A percentile compares a stretch with the other conserved stretches of the same genome.
Conservation (phyloP, 2,797 vertebrate species). For the Acanthurus leucopareius region DNA sequence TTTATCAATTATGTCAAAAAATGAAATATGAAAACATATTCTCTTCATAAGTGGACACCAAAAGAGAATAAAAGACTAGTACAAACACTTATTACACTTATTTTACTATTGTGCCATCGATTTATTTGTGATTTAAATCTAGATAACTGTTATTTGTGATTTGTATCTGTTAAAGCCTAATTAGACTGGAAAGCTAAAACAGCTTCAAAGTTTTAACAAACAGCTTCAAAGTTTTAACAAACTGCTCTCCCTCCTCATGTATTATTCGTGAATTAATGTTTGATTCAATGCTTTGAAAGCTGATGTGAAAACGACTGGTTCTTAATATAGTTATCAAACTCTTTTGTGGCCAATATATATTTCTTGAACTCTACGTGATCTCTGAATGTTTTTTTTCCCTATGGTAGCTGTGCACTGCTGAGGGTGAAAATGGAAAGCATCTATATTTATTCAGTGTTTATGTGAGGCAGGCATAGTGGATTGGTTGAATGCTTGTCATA, state of each 20-base stretch:
- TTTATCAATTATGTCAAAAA: neutral
- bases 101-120: too few relatives aligned
- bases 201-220: too few relatives aligned
- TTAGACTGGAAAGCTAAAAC: too few relatives aligned
- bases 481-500: conserved; percentile 75
- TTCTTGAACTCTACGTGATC: conserved; percentile 44
- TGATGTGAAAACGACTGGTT: too few relatives aligned
- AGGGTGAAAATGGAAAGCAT: conserved; percentile 74
- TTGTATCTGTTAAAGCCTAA: too few relatives aligned
- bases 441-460: conserved; percentile 78
- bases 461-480: conserved; percentile 63
- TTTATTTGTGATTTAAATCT: too few relatives aligned
- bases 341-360: neutral
- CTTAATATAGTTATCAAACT: neutral
- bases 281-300: neutral
- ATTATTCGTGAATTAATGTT: neutral
- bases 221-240: too few relatives aligned
- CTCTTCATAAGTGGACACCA: too few relatives aligned
- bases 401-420: conserved; percentile 48
- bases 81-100: too few relatives aligned
- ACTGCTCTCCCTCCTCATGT: too few relatives aligned
- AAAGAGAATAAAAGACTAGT: too few relatives aligned
- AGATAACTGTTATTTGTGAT: too few relatives aligned
- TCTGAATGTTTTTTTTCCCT: conserved; percentile 53
- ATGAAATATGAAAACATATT: neutral